A percentile compares a stretch with the other conserved stretches of the same genome.
Evolutionary conservation across 2,113 vertebrate genomes (phyloP).

Genomic region (Egretta garzetta): DNA sequence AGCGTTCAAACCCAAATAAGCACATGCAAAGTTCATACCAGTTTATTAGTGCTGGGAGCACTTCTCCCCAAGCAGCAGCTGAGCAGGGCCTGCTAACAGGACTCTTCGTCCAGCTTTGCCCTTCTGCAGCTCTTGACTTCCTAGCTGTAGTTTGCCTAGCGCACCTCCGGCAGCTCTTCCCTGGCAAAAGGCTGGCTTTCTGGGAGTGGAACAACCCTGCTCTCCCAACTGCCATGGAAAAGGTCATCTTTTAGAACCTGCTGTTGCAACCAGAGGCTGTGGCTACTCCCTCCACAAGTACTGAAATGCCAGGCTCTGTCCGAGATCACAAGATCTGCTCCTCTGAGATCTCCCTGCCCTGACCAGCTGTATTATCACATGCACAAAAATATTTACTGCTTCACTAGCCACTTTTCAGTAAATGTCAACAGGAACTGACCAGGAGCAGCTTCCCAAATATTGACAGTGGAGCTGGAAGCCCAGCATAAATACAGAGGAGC

Average conservation of each 20-base stretch:
- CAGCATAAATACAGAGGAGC: constrained; percentile 53
- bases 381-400: constrained; percentile 42
- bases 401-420: constrained; percentile 34
- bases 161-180: background rate
- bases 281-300: background rate
- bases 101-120: background rate
- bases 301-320: background rate
- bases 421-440: constrained; percentile 60
- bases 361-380: constrained; percentile 36
- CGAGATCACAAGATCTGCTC: background rate
- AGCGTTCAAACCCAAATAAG: background rate
- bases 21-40: background rate
- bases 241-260: background rate
- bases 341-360: background rate
- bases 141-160: background rate
- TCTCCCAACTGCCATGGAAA: background rate
- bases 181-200: background rate
- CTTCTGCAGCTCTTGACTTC: background rate
- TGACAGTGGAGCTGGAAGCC: constrained; percentile 25
- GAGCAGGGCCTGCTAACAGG: background rate
- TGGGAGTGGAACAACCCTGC: background rate
- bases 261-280: background rate
- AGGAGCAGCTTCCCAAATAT: constrained; percentile 49
- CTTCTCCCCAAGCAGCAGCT: background rate
- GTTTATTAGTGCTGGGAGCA: background rate